Base-by-base conservation (phyloP, 2,797 vertebrate species). In the Morus bassanus region DNA sequence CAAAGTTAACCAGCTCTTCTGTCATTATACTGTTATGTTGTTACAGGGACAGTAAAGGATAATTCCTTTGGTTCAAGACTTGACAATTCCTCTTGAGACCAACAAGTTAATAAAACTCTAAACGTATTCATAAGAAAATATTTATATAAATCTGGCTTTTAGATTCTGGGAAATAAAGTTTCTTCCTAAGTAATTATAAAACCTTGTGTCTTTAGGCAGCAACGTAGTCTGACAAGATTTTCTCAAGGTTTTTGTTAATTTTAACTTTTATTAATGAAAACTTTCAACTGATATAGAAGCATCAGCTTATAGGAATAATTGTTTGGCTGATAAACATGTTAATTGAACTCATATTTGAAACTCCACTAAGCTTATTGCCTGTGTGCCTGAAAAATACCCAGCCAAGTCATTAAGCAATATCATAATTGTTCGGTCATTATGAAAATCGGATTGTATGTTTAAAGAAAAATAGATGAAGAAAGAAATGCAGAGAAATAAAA, bases 281-380 rank as follows among this genome's bases (percentile, higher is more conserved):
- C 13, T 82, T 77, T 68, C 30, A 85, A 82, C 28, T 33, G 28
- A 56, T 72, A 70, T 2, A 63, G 51, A 76, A 88, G 19, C 19
- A 76, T 61, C 39, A 85, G 41, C 25, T 91, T 46, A 64, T 3
- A 75, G 21, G 31, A 88, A 79, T 93, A 90, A 93, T 46, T 69
- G 28, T 69, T 88, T 43, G 72, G 30, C 39, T 19, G 87, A 94
- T 85, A 92, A 87, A 93, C 50, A 50, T 69, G 35, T 73, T 95
- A 94, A 96, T 86, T 92, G 80, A 91, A 92, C 30, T 91, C 7
- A 15, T 60, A 51, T 89, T 85, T 93, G 56, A 93, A 96, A 96
- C 35, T 88, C 27, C 54, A n/a, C 37, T 89, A 75, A 92, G 53
- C 6, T 64, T 92, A 50, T 86, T 96, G 30, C 56, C 25, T 63